These are phyloP conservation scores for Ceriagrion tenellum DNA, from an alignment of 2,888 invertebrate species.

Conservation along the genomic window DNA sequence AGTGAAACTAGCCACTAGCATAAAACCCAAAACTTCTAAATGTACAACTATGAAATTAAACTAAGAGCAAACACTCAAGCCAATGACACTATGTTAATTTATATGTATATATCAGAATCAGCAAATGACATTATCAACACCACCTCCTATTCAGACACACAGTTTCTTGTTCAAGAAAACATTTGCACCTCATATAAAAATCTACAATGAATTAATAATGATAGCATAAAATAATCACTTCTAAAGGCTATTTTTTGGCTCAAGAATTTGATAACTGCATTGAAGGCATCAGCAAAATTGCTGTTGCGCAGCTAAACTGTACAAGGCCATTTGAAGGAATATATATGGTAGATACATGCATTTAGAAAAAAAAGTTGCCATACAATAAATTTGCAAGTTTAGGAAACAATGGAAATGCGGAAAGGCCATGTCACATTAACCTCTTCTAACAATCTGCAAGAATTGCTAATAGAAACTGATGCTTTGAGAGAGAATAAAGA, in stretches of 20 bases:
- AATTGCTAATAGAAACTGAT: background rate
- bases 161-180: background rate
- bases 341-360: constrained; percentile 11
- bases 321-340: background rate
- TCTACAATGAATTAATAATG: background rate
- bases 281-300: background rate
- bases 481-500: background rate
- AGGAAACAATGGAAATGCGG: background rate
- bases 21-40: background rate
- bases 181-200: background rate
- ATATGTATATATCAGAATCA: background rate
- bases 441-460: background rate
- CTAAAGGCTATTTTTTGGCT: background rate
- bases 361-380: background rate
- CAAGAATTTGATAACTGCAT: background rate
- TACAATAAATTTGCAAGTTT: background rate
- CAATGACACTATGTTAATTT: background rate
- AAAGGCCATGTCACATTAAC: background rate
- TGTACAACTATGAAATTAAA: background rate
- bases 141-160: background rate
- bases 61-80: background rate
- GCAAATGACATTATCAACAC: background rate
- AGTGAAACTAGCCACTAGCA: background rate
- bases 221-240: background rate
- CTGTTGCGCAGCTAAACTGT: background rate